Percentiles rank a stretch among this genome's conserved stretches.
Conservation (phyloP, 2,888 invertebrate species). For the Hydrotaea diabolus region DNA sequence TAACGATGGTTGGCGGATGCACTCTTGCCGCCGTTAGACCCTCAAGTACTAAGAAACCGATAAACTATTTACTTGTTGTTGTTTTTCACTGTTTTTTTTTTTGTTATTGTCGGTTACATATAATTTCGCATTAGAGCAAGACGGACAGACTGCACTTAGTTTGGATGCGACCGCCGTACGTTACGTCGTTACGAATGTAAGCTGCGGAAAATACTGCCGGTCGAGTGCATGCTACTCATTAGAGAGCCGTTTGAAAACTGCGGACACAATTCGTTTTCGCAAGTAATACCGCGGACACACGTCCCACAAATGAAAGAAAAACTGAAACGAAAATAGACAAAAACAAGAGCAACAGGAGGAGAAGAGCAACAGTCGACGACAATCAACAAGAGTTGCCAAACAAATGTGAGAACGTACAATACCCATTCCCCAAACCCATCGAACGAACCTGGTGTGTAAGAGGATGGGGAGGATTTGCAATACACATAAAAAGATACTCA, state of each 20-base stretch:
- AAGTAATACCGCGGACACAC: conserved; percentile 18
- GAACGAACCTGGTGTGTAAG: not conserved
- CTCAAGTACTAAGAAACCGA: not conserved
- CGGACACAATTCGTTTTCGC: conserved; percentile 42
- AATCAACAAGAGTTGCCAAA: conserved; percentile 11
- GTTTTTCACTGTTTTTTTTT: not conserved
- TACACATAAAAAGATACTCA: not conserved
- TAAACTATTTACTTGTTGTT: conserved; percentile 22
- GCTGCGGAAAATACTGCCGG: conserved; percentile 26
- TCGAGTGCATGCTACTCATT: conserved; percentile 40
- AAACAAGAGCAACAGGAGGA: not conserved
- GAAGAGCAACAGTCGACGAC: not conserved
- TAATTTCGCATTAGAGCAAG: too few relatives aligned
- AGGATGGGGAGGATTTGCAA: conserved; percentile 3
- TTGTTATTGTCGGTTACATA: not conserved
- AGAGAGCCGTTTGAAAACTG: conserved; percentile 58
- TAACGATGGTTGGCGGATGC: not conserved
- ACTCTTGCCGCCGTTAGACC: not conserved
- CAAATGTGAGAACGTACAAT: not conserved
- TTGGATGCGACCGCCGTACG: not conserved
- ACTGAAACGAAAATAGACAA: not conserved
- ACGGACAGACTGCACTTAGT: too few relatives aligned
- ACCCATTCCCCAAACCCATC: not conserved
- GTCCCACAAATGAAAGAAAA: not conserved
- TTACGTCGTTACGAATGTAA: not conserved